These are phyloP conservation scores for Podilymbus podiceps DNA, from an alignment of 2,113 vertebrate genomes.

Conservation along the genomic window DNA sequence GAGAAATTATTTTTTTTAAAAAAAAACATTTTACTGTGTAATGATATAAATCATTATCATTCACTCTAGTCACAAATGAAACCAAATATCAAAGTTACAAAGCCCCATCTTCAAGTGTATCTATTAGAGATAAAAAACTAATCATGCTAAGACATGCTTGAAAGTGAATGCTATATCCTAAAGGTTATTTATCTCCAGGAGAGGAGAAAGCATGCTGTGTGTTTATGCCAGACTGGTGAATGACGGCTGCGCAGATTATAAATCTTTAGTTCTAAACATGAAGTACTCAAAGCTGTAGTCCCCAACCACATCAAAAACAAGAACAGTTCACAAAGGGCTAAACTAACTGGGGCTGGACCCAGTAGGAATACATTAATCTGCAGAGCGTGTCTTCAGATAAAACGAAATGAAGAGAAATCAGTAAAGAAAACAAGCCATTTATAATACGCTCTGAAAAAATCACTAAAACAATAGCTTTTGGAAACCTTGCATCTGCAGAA, in stretches of 20 bases:
- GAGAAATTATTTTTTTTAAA: background rate
- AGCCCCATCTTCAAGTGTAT: background rate
- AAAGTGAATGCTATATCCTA: background rate
- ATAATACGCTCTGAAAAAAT: conserved; percentile 48
- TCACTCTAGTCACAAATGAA: background rate
- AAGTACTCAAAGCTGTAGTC: background rate
- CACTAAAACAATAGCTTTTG: conserved; percentile 59
- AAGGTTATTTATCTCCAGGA: background rate
- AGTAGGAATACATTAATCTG: conserved; percentile 47
- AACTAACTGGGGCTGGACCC: background rate
- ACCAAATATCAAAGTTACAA: background rate
- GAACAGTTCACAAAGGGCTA: conserved; percentile 2
- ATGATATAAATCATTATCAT: background rate
- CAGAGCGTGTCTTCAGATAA: conserved; percentile 6
- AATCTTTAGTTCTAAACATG: conserved; percentile 23
- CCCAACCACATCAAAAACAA: conserved; percentile 30
- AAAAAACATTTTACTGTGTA: background rate
- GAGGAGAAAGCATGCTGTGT: background rate
- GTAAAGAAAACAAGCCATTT: conserved; percentile 51
- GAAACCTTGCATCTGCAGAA: conserved; percentile 59
- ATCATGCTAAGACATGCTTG: background rate
- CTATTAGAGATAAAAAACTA: background rate
- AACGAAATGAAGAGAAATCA: conserved; percentile 44
- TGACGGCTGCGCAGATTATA: background rate
- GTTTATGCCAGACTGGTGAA: background rate